Evolutionary conservation across 2,113 vertebrate genomes (phyloP).

Genomic region (Tringa solitaria): DNA sequence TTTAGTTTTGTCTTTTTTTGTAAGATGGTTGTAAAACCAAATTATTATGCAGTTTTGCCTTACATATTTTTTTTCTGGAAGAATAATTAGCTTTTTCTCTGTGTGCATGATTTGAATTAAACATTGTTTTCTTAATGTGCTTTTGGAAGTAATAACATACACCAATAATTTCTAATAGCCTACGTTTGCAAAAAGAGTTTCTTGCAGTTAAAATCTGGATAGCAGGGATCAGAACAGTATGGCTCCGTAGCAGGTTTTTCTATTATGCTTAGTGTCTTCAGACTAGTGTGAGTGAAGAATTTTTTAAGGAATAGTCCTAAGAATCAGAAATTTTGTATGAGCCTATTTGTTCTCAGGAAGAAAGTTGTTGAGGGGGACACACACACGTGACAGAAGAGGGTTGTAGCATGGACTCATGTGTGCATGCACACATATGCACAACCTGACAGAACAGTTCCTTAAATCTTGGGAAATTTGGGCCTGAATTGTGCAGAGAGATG

Average conservation of each 20-base stretch:
- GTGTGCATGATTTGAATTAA: neutral
- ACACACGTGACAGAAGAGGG: neutral
- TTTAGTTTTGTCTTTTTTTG: neutral
- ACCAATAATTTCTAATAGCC: neutral
- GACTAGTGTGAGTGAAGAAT: neutral
- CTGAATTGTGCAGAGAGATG: neutral
- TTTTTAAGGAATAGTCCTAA: neutral
- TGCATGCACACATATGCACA: neutral
- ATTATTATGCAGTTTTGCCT: neutral
- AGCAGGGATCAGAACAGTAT: neutral
- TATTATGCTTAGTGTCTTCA: neutral
- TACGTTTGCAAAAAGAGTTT: neutral
- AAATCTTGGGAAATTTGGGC: neutral
- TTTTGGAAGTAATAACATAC: neutral
- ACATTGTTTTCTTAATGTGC: neutral
- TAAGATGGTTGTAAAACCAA: neutral
- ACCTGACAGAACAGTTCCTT: neutral
- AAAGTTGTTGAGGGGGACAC: fast-evolving
- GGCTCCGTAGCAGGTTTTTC: neutral
- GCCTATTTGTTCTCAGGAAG: neutral
- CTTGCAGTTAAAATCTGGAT: neutral
- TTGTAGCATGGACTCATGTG: neutral
- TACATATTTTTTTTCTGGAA: neutral
- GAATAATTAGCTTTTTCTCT: neutral
- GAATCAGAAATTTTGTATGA: neutral